A percentile compares a stretch with the other conserved stretches of the same genome.
Conservation (phyloP, 2,888 invertebrate species). For the Cylloceria caligata region DNA sequence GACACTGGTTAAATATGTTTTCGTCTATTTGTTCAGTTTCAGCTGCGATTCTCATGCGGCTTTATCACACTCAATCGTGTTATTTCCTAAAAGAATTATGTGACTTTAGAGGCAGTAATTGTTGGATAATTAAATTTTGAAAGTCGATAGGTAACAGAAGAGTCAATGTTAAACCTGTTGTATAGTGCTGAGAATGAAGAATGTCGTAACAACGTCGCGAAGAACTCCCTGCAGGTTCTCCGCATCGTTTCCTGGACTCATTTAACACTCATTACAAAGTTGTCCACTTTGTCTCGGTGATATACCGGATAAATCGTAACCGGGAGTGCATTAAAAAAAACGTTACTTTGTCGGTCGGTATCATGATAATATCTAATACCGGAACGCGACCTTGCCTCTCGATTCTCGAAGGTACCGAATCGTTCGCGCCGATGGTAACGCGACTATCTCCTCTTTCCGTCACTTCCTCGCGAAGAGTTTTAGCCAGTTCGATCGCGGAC, state of each 20-base stretch:
- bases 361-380: conserved; percentile 46
- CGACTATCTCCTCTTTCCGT: conserved; percentile 50
- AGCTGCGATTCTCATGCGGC: conserved; percentile 5
- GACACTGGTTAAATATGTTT: conserved; percentile 21
- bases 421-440: conserved; percentile 35
- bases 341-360: conserved; percentile 26
- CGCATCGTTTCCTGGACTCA: not conserved
- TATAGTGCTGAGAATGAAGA: not conserved
- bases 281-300: not conserved
- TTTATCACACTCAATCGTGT: not conserved
- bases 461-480: conserved; percentile 34
- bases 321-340: not conserved
- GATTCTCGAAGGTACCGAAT: conserved; percentile 53
- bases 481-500: conserved; percentile 63
- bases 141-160: not conserved
- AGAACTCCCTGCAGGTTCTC: not conserved
- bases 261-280: not conserved
- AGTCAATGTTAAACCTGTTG: not conserved
- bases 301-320: conserved; percentile 32
- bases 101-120: not conserved
- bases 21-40: conserved; percentile 1
- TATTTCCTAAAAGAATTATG: not conserved
- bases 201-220: conserved; percentile 20
- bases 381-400: conserved; percentile 58
- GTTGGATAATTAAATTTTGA: not conserved